phyloP scores from a whole-genome alignment of 2,888 invertebrate species.

The Thera britannica region DNA sequence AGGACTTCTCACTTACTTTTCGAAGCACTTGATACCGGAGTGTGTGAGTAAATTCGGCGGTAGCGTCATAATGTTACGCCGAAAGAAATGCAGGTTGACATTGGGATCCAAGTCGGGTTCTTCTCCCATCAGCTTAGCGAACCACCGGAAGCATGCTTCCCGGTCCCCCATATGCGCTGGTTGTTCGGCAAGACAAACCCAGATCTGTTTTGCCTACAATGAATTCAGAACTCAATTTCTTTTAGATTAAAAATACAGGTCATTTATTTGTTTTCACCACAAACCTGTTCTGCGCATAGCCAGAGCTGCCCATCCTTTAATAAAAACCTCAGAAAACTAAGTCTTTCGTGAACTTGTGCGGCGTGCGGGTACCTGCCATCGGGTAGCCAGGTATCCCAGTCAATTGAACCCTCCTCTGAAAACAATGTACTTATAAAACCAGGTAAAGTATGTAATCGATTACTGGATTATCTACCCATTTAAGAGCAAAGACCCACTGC shows the following conservation, averaged over 20 bases:
- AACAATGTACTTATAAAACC: slow-evolving; percentile 5
- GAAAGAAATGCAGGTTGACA: slow-evolving; percentile 97
- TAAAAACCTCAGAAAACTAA: slow-evolving; percentile 96
- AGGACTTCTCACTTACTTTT: slow-evolving; percentile 68
- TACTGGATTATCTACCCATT: no score
- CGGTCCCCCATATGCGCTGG: slow-evolving; percentile 96
- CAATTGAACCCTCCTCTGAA: slow-evolving; percentile 89
- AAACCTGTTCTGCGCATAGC: slow-evolving; percentile 96
- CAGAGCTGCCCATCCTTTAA: slow-evolving; percentile 98
- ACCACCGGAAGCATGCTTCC: slow-evolving; percentile 99
- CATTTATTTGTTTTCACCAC: slow-evolving; percentile 14
- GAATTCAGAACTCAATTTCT: slow-evolving; percentile 31
- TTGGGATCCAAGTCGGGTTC: slow-evolving; percentile 98
- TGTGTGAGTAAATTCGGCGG: slow-evolving; percentile 96
- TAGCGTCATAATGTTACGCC: slow-evolving; percentile 95
- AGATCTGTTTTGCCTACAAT: slow-evolving; percentile 94
- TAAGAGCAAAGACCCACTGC: no score
- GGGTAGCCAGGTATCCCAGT: slow-evolving; percentile 90
- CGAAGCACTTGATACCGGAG: slow-evolving; percentile 96
- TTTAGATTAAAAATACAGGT: not conserved
- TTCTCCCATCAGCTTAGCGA: slow-evolving; percentile 98
- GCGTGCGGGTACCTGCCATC: slow-evolving; percentile 96
- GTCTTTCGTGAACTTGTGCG: slow-evolving; percentile 96
- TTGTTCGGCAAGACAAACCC: slow-evolving; percentile 97
- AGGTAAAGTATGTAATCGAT: no score